phyloP scores from a whole-genome alignment of 2,113 vertebrate genomes.

The Xenopus laevis region DNA sequence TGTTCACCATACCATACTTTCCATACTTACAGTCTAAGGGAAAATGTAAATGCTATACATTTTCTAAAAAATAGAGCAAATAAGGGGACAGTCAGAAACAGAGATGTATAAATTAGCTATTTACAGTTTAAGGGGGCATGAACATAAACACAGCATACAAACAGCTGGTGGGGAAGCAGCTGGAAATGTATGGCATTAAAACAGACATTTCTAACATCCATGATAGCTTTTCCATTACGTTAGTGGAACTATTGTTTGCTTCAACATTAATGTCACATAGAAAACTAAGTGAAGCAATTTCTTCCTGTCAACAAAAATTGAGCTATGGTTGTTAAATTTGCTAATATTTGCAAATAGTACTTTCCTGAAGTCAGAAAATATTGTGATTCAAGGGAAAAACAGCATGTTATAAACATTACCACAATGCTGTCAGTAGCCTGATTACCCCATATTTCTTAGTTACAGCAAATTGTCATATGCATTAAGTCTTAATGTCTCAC shows the following conservation, averaged over 20 bases:
- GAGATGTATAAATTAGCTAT: no score
- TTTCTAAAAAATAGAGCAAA: no score
- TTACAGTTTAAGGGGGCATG: no score
- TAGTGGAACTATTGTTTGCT: conserved; percentile 48
- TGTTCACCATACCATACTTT: no score
- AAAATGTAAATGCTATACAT: no score
- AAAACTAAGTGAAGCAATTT: conserved; percentile 63
- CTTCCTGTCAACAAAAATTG: conserved; percentile 61
- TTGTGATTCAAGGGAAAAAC: conserved; percentile 57
- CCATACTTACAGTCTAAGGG: no score
- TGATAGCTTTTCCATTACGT: not conserved
- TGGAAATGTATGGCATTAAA: no score
- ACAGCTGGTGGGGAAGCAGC: no score
- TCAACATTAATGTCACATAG: conserved; percentile 66
- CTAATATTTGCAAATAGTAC: conserved; percentile 73
- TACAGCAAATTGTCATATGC: conserved; percentile 70
- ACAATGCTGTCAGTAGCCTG: conserved; percentile 62
- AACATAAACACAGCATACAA: no score
- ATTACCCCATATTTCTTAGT: conserved; percentile 79
- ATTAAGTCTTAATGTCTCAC: conserved; percentile 60
- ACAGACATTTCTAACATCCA: no score
- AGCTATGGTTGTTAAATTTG: conserved; percentile 69
- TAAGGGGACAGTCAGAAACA: no score
- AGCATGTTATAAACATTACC: conserved; percentile 65
- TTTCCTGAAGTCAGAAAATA: conserved; percentile 64